Percentiles rank a stretch among this genome's conserved stretches.
These are phyloP conservation scores for Varroa destructor DNA, from an alignment of 1,140 invertebrate species.

Conservation along the genomic window DNA sequence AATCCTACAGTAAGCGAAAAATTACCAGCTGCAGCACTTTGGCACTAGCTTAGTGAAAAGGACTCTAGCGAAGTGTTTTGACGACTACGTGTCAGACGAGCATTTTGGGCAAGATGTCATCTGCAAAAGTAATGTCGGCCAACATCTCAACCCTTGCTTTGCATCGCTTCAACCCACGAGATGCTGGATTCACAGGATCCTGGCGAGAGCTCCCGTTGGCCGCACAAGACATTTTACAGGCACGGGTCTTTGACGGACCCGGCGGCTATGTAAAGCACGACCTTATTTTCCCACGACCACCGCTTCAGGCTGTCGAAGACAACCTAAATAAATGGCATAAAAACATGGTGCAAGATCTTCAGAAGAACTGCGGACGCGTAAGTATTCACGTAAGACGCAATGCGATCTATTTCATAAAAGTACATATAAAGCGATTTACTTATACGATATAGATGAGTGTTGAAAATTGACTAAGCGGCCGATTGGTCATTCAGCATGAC, in stretches of 20 bases:
- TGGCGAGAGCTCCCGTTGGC: conserved; percentile 3
- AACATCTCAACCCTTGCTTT: background rate
- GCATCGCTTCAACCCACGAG: conserved; percentile 8
- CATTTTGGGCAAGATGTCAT: background rate
- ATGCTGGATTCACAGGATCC: background rate
- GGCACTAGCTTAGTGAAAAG: background rate
- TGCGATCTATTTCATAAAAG: too few species aligned
- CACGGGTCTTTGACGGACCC: conserved; percentile 10
- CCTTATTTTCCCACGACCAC: background rate
- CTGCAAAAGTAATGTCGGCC: background rate
- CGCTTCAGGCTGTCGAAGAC: conserved; percentile 9
- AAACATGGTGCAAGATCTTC: conserved; percentile 23
- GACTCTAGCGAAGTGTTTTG: background rate
- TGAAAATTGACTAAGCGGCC: too few species aligned
- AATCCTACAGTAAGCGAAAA: too few species aligned
- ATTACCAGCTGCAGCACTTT: too few species aligned
- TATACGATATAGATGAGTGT: too few species aligned
- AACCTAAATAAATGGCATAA: conserved; percentile 25
- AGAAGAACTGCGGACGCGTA: conserved; percentile 13
- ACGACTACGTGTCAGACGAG: background rate
- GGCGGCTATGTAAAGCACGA: conserved; percentile 23
- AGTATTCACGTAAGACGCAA: background rate
- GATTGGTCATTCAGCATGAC: too few species aligned
- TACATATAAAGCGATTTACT: too few species aligned
- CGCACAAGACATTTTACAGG: background rate